Conservation (phyloP, 2,888 invertebrate species). For the Aromia moschata region DNA sequence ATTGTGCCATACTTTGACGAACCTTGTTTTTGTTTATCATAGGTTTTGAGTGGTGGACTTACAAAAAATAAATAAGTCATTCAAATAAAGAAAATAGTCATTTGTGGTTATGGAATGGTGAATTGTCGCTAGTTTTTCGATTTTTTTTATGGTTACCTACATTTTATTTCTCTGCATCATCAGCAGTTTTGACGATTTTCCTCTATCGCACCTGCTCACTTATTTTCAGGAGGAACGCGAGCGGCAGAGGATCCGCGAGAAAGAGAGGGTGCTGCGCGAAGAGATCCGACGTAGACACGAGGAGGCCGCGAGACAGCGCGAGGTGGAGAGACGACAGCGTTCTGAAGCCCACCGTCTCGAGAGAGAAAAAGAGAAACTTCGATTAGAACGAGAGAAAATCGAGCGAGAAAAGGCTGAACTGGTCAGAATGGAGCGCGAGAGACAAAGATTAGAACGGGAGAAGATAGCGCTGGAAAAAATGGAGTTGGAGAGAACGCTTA, state of each 20-base stretch:
- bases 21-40: too few species aligned
- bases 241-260: slow-evolving; percentile 77
- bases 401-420: slow-evolving; percentile 90
- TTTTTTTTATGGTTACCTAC: too few species aligned
- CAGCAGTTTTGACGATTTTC: too few species aligned
- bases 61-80: too few species aligned
- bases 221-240: slow-evolving; percentile 74
- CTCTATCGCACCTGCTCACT: background rate
- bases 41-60: too few species aligned
- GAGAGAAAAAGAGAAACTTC: slow-evolving; percentile 81
- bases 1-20: too few species aligned
- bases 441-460: slow-evolving; percentile 74
- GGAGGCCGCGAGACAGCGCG: slow-evolving; percentile 79
- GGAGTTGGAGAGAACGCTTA: slow-evolving; percentile 83
- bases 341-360: slow-evolving; percentile 86
- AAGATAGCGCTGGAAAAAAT: slow-evolving; percentile 75
- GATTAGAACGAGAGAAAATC: slow-evolving; percentile 85
- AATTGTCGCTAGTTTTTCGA: too few species aligned
- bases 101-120: too few species aligned
- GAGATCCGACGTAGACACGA: slow-evolving; percentile 83
- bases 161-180: too few species aligned
- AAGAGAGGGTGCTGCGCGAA: slow-evolving; percentile 80
- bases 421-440: slow-evolving; percentile 83
- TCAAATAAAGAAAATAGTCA: too few species aligned
- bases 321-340: slow-evolving; percentile 77